Percentiles rank a stretch among this genome's conserved stretches.
phyloP scores from a whole-genome alignment of 2,797 vertebrate species.

The Molossus alvarezi region DNA sequence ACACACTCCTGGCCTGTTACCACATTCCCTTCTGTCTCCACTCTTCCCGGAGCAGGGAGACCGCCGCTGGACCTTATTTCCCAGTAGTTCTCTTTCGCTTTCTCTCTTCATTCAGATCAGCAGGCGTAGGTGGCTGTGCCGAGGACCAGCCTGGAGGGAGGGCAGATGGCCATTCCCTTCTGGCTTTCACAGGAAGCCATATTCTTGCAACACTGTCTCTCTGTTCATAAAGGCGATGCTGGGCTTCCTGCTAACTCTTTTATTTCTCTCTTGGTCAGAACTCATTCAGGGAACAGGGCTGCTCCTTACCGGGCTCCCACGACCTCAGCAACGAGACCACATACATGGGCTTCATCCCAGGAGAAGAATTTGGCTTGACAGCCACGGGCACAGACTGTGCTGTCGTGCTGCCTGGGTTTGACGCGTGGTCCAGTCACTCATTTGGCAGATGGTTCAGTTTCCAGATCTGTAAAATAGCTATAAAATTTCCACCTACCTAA shows the following conservation, averaged over 20 bases:
- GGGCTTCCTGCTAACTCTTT: neutral
- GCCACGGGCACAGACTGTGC: neutral
- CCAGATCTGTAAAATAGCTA: neutral
- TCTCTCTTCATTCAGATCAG: neutral
- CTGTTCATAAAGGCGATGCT: neutral
- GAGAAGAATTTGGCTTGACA: neutral
- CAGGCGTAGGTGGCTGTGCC: neutral
- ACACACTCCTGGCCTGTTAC: neutral
- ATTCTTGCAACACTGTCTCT: neutral
- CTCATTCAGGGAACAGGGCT: neutral
- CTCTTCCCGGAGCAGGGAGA: neutral
- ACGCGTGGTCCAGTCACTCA: neutral
- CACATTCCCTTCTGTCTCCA: neutral
- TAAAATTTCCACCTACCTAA: neutral
- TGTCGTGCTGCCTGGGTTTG: neutral
- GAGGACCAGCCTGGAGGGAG: slow-evolving; percentile 26
- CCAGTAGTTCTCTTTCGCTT: neutral
- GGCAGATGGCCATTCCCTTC: neutral
- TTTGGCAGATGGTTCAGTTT: neutral
- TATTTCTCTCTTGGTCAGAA: slow-evolving; percentile 4
- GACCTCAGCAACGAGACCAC: neutral
- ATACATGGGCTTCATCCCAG: neutral
- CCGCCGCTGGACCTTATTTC: neutral
- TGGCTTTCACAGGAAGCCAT: neutral
- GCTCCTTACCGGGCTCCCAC: neutral